Evolutionary conservation across 2,113 vertebrate species (phyloP).

Genomic region (Astur gentilis): DNA sequence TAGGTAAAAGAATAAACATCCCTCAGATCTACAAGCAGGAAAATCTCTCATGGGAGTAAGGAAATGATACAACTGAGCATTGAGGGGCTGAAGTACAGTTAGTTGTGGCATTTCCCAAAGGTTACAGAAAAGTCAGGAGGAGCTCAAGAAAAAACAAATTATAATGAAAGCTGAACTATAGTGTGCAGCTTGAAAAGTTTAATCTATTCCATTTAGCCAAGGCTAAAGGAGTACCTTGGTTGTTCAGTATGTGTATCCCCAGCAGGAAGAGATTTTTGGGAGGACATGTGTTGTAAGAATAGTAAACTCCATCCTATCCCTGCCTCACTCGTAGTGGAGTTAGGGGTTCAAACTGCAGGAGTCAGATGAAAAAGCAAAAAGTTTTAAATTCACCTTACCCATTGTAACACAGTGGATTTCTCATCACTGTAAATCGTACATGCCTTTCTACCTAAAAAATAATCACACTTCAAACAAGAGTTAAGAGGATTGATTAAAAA

Average conservation of each 20-base stretch:
- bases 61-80: not conserved
- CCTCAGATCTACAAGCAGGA: not conserved
- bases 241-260: not conserved
- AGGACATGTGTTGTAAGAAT: not conserved
- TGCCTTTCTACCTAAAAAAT: not conserved
- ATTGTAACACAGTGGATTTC: not conserved
- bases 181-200: not conserved
- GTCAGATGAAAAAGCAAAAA: not conserved
- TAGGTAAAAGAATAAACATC: not conserved
- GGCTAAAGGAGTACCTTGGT: not conserved
- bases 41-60: not conserved
- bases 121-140: not conserved
- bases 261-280: not conserved
- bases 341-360: not conserved
- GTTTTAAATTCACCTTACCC: not conserved
- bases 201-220: not conserved
- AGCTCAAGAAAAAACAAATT: not conserved
- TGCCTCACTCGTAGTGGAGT: not conserved
- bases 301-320: not conserved
- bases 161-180: not conserved
- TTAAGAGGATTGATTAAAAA: not conserved
- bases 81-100: not conserved
- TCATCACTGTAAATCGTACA: not conserved
- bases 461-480: not conserved
- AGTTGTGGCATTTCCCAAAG: not conserved